phyloP scores from a whole-genome alignment of 2,113 vertebrate genomes.

The Oceanites oceanicus region DNA sequence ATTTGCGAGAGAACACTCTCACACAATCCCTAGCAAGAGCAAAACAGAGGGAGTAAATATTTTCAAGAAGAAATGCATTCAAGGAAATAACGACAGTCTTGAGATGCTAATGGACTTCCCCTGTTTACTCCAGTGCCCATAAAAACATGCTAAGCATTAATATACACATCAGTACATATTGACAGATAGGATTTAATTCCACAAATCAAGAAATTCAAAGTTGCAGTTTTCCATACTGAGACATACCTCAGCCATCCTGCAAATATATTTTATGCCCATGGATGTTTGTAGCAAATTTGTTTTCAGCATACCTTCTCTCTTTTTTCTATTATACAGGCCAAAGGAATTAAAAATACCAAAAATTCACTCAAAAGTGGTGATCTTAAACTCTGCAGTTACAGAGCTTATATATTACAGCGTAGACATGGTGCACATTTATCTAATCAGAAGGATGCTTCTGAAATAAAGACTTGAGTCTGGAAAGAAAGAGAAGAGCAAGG shows the following conservation, averaged over 20 bases:
- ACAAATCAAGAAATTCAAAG: not conserved
- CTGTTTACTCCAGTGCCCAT: not conserved
- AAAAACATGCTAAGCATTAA: not conserved
- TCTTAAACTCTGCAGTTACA: not conserved
- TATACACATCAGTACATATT: fast-evolving
- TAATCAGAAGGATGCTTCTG: not conserved
- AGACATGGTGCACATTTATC: not conserved
- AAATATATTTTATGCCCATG: not conserved
- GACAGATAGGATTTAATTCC: not conserved
- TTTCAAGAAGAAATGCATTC: not conserved
- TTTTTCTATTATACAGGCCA: not conserved
- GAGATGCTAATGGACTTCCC: not conserved
- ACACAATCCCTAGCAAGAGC: fast-evolving
- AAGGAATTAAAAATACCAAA: not conserved
- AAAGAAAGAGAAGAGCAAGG: not conserved
- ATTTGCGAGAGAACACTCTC: fast-evolving
- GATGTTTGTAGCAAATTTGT: not conserved
- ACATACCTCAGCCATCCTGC: not conserved
- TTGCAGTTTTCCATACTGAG: not conserved
- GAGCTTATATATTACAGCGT: not conserved
- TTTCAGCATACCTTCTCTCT: not conserved
- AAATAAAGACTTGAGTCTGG: not conserved
- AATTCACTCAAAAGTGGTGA: not conserved
- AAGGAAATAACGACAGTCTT: not conserved
- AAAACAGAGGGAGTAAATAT: not conserved